Conservation (phyloP, 1,140 invertebrate genomes). For the Mizuhopecten yessoensis region DNA sequence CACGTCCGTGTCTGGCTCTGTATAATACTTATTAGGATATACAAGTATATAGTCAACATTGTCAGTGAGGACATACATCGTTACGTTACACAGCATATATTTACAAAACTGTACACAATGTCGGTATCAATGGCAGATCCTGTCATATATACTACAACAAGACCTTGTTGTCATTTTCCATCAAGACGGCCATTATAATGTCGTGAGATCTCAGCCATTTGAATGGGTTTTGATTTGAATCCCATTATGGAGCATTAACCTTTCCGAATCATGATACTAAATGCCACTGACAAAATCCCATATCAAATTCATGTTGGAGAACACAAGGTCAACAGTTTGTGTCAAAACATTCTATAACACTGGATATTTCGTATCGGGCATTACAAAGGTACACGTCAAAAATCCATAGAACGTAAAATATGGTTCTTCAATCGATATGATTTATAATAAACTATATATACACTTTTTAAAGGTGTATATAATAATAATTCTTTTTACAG, state of each 20-base stretch:
- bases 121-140: too few species aligned
- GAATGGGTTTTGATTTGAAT: not conserved
- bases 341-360: not conserved
- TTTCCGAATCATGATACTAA: not conserved
- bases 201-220: not conserved
- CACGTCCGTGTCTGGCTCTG: too few species aligned
- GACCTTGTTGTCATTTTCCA: not conserved
- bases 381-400: not conserved
- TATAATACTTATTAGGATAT: too few species aligned
- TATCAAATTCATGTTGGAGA: not conserved
- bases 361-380: not conserved
- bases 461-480: too few species aligned
- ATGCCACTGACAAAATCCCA: not conserved
- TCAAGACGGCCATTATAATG: not conserved
- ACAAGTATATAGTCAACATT: too few species aligned
- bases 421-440: too few species aligned
- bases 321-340: not conserved
- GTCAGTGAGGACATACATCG: too few species aligned
- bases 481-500: too few species aligned
- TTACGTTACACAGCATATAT: too few species aligned
- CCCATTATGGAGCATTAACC: not conserved
- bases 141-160: not conserved
- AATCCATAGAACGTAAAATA: not conserved
- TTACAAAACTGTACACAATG: too few species aligned
- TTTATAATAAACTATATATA: too few species aligned